phyloP scores from a whole-genome alignment of 2,113 vertebrate species.

The Phalacrocorax aristotelis region DNA sequence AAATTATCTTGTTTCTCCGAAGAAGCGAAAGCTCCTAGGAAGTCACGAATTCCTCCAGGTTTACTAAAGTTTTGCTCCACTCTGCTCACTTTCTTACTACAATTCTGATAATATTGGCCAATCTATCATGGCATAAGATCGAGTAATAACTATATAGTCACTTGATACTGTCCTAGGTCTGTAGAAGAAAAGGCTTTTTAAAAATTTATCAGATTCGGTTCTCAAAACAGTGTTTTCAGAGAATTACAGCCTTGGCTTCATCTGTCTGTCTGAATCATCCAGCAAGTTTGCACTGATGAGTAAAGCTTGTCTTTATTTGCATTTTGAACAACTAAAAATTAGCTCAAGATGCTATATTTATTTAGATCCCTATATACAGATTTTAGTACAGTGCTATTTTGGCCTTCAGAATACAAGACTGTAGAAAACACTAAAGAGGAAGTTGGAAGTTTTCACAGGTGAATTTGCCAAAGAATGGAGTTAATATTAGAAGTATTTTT shows the following conservation, averaged over 20 bases:
- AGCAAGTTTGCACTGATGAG: neutral
- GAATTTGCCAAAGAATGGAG: neutral
- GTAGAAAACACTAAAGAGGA: neutral
- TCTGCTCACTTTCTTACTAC: neutral
- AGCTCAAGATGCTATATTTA: neutral
- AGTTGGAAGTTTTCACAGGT: neutral
- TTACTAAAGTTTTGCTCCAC: neutral
- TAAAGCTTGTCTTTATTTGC: neutral
- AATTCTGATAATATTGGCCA: neutral
- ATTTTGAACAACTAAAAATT: slow-evolving; percentile 2
- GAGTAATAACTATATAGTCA: neutral
- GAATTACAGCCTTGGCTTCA: neutral
- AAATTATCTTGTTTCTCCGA: neutral
- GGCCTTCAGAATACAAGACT: neutral
- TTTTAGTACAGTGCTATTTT: neutral
- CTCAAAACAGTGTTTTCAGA: neutral
- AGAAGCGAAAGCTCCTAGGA: neutral
- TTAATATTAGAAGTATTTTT: neutral
- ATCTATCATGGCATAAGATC: neutral
- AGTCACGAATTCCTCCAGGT: neutral
- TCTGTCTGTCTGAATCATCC: neutral
- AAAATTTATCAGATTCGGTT: neutral
- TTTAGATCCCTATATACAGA: neutral
- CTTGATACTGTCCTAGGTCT: neutral
- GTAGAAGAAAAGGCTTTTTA: neutral